Evolutionary conservation across 2,113 vertebrate species (phyloP).

Genomic region (Chloropsis cyanopogon): DNA sequence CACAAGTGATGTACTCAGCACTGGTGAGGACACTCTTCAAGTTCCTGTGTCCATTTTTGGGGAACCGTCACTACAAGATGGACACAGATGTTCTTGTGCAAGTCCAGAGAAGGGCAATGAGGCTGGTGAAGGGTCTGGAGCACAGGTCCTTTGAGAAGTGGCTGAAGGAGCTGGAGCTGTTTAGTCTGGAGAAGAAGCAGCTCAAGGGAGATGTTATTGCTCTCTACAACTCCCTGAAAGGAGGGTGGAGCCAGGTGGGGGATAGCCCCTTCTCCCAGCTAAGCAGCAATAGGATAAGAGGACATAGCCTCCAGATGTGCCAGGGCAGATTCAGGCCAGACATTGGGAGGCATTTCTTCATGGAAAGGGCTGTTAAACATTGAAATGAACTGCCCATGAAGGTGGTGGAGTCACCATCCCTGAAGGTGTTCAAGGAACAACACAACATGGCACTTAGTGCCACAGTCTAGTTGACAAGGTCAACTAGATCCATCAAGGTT

Average conservation of each 20-base stretch:
- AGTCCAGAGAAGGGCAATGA: not conserved
- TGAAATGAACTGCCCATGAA: not conserved
- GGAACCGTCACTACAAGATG: not conserved
- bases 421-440: not conserved
- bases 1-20: not conserved
- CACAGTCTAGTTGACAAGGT: not conserved
- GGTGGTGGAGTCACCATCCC: not conserved
- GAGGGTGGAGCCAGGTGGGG: not conserved
- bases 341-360: not conserved
- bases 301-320: not conserved
- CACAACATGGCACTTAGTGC: fast-evolving
- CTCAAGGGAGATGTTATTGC: not conserved
- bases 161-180: not conserved
- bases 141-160: not conserved
- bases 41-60: not conserved
- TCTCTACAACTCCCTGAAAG: not conserved
- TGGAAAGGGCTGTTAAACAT: not conserved
- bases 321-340: not conserved
- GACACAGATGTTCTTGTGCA: fast-evolving
- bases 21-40: not conserved
- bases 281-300: not conserved
- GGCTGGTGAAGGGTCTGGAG: not conserved
- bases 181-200: not conserved
- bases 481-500: not conserved
- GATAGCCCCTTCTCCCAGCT: not conserved